A percentile compares a stretch with the other conserved stretches of the same genome.
These are phyloP conservation scores for Acomys russatus DNA, from an alignment of 2,797 vertebrate species.

Conservation along the genomic window DNA sequence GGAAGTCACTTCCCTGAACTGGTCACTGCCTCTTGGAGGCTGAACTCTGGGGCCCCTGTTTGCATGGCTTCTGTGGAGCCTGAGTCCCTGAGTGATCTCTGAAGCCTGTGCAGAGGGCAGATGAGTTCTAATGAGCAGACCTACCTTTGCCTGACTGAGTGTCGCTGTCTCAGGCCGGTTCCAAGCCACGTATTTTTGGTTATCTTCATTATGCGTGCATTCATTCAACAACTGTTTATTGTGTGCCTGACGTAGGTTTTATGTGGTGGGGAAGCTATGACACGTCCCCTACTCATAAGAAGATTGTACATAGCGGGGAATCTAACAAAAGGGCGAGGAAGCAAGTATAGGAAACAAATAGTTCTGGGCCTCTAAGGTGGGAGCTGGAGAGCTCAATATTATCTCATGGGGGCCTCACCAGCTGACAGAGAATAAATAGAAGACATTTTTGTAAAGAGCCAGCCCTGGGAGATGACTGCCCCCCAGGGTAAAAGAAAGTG, in stretches of 20 bases:
- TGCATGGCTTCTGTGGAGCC: not conserved
- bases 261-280: not conserved
- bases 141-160: fast-evolving
- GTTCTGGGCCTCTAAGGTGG: not conserved
- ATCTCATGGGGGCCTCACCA: not conserved
- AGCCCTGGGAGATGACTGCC: not conserved
- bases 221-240: not conserved
- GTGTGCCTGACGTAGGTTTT: not conserved
- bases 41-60: not conserved
- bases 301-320: not conserved
- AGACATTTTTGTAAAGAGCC: not conserved
- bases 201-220: not conserved
- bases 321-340: not conserved
- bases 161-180: not conserved
- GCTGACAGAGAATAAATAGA: not conserved
- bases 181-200: not conserved
- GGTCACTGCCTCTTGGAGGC: not conserved
- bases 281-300: not conserved
- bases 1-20: not conserved
- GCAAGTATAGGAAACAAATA: too few species aligned
- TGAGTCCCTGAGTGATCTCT: not conserved
- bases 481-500: not conserved
- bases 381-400: not conserved
- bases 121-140: not conserved
- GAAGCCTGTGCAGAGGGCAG: not conserved